Percentiles rank a stretch among this genome's conserved stretches.
Evolutionary conservation across 2,113 vertebrate species (phyloP).

Genomic region (Seriola quinqueradiata): DNA sequence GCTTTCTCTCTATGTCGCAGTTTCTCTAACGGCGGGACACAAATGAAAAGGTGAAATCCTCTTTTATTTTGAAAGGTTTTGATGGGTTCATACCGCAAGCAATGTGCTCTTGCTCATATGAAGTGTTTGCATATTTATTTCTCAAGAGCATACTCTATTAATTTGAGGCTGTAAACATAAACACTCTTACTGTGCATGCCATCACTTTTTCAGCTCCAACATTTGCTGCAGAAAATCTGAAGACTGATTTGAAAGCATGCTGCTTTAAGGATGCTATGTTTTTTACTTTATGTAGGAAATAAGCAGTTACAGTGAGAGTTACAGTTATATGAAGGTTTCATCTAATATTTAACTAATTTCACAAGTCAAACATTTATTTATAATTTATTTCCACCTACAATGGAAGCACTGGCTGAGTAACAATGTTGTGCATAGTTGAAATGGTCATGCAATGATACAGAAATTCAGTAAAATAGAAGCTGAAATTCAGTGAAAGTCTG

Average conservation of each 20-base stretch:
- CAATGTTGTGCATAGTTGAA: neutral
- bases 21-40: neutral
- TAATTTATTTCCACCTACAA: neutral
- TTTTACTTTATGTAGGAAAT: neutral
- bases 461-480: neutral
- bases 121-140: neutral
- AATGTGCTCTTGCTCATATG: neutral
- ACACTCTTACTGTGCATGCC: too few relatives aligned
- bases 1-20: too few relatives aligned
- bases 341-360: neutral
- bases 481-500: neutral
- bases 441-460: neutral
- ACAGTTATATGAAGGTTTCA: neutral
- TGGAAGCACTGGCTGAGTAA: neutral
- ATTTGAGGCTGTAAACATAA: slow-evolving; percentile 6
- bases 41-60: neutral
- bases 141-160: neutral
- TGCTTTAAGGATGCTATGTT: neutral
- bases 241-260: neutral
- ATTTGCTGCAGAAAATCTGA: neutral
- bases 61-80: slow-evolving; percentile 6
- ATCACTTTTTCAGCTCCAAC: neutral
- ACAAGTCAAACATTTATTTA: neutral
- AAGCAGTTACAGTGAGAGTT: neutral
- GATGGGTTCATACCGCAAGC: neutral